These are phyloP conservation scores for Oncorhynchus kisutch DNA, from an alignment of 2,113 vertebrate species.

Conservation along the genomic window DNA sequence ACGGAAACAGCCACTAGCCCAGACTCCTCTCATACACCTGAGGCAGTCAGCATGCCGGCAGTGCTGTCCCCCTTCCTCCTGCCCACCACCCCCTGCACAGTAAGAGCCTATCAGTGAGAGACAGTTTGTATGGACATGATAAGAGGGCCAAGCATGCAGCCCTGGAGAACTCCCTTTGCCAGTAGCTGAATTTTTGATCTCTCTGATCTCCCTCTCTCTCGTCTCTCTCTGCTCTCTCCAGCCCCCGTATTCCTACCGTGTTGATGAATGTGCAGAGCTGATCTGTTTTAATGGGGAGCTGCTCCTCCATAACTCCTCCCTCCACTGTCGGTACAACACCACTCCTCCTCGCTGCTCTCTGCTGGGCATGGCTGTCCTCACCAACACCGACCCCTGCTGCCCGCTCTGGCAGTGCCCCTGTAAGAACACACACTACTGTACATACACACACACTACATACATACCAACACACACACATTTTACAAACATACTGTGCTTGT, in stretches of 20 bases:
- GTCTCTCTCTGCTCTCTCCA: slow-evolving; percentile 23
- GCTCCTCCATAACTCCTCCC: slow-evolving; percentile 90
- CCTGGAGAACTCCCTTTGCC: too few relatives aligned
- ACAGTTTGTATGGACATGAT: too few relatives aligned
- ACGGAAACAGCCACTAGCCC: slow-evolving; percentile 51
- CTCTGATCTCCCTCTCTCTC: too few relatives aligned
- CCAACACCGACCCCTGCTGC: slow-evolving; percentile 89
- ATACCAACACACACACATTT: not conserved
- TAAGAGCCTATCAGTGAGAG: slow-evolving; percentile 45
- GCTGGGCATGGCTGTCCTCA: slow-evolving; percentile 88
- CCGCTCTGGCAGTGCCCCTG: slow-evolving; percentile 97
- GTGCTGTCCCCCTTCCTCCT: slow-evolving; percentile 51
- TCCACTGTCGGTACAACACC: slow-evolving; percentile 85
- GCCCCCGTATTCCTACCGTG: slow-evolving; percentile 83
- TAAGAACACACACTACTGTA: slow-evolving; percentile 61
- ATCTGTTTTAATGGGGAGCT: slow-evolving; percentile 88
- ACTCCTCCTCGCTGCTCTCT: slow-evolving; percentile 89
- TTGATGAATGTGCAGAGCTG: slow-evolving; percentile 90
- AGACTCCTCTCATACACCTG: slow-evolving; percentile 37
- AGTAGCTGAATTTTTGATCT: slow-evolving; percentile 60
- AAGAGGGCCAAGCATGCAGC: too few relatives aligned
- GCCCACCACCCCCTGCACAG: slow-evolving; percentile 73
- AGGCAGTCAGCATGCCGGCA: slow-evolving; percentile 44
- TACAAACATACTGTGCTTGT: not conserved
- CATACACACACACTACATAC: not conserved